Percentiles rank a stretch among this genome's conserved stretches.
phyloP scores from a whole-genome alignment of 2,888 invertebrate genomes.

The Trichogramma evanescens region DNA sequence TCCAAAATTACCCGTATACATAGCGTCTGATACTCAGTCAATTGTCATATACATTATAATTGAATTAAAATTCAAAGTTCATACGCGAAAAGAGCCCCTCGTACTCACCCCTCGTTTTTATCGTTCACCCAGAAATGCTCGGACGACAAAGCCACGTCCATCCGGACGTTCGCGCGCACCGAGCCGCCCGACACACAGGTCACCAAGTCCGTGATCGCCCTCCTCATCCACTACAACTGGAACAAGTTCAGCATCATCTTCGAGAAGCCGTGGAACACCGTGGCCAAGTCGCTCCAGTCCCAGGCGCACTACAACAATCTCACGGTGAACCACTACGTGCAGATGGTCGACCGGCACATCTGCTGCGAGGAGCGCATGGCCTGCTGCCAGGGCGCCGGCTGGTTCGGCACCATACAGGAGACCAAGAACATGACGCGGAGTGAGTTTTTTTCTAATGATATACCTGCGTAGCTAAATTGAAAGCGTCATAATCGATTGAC shows the following conservation, averaged over 20 bases:
- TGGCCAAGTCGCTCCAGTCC: constrained; percentile 71
- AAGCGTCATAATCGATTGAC: too few relatives aligned
- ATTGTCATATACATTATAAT: too few relatives aligned
- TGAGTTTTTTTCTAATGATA: constrained; percentile 46
- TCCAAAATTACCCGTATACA: too few relatives aligned
- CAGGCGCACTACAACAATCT: constrained; percentile 72
- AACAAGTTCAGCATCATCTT: constrained; percentile 84
- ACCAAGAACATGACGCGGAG: constrained; percentile 81
- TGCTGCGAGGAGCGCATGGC: constrained; percentile 70
- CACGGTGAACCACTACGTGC: constrained; percentile 72
- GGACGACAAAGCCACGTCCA: constrained; percentile 78
- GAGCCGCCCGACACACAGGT: constrained; percentile 94
- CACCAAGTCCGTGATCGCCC: constrained; percentile 86
- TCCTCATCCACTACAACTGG: constrained; percentile 89
- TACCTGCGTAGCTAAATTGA: too few relatives aligned
- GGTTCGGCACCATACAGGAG: constrained; percentile 77
- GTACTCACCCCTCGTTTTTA: not conserved
- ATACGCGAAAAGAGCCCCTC: not conserved
- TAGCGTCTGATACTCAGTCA: too few relatives aligned
- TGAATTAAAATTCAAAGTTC: too few relatives aligned
- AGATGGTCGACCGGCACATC: constrained; percentile 64
- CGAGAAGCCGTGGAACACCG: constrained; percentile 74
- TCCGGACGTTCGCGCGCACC: constrained; percentile 87
- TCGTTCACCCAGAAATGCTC: constrained; percentile 78
- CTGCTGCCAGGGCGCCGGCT: constrained; percentile 73